Percentiles rank a stretch among this genome's conserved stretches.
Evolutionary conservation across 2,797 vertebrate genomes (phyloP).

Genomic region (Sebastes minor): DNA sequence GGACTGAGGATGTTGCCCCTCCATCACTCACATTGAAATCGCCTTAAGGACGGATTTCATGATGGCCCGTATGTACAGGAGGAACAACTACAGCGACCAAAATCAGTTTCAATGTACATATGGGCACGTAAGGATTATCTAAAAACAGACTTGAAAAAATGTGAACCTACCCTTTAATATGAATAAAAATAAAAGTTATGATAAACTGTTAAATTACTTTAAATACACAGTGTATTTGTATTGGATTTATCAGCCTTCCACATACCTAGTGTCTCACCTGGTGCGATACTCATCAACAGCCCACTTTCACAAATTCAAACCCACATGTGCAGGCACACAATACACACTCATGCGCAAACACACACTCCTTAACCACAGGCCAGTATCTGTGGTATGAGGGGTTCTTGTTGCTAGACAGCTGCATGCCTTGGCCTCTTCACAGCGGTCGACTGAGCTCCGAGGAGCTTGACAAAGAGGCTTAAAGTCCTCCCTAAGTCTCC

Average conservation of each 20-base stretch:
- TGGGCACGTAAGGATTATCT: too few relatives aligned
- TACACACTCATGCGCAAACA: conserved; percentile 38
- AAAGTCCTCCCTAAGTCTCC: conserved; percentile 81
- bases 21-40: background rate
- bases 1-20: background rate
- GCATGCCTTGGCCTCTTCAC: conserved; percentile 79
- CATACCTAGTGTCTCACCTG: conserved; percentile 58
- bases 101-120: background rate
- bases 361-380: conserved; percentile 70
- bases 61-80: background rate
- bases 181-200: background rate
- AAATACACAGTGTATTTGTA: background rate
- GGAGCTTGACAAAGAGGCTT: conserved; percentile 82
- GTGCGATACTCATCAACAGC: conserved; percentile 51
- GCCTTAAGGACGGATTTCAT: background rate
- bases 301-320: conserved; percentile 62
- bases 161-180: background rate
- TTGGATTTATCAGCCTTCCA: background rate
- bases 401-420: conserved; percentile 87
- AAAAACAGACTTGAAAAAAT: background rate
- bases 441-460: conserved; percentile 79
- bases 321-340: conserved; percentile 62
- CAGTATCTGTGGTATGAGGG: conserved; percentile 78
- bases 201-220: background rate
- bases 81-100: background rate